phyloP scores from a whole-genome alignment of 2,888 invertebrate species.

The Dynastes maya region DNA sequence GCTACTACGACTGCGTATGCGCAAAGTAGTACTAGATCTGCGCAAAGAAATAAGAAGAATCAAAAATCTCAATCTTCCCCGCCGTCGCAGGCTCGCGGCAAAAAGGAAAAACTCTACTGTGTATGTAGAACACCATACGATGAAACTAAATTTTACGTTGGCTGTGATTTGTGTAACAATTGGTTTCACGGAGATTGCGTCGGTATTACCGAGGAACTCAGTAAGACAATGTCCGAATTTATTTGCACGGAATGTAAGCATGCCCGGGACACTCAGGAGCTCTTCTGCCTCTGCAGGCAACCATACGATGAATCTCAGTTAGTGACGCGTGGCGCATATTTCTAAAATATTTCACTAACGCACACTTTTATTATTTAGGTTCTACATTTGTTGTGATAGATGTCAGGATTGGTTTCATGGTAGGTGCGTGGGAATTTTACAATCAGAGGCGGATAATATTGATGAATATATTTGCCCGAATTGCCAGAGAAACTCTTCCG shows the following conservation, averaged over 20 bases:
- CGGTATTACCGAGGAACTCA: conserved; percentile 92
- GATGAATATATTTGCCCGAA: conserved; percentile 98
- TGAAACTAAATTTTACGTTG: conserved; percentile 97
- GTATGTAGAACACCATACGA: conserved; percentile 96
- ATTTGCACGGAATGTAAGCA: conserved; percentile 90
- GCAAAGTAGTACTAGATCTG: conserved; percentile 57
- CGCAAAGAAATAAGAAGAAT: conserved; percentile 50
- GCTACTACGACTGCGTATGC: conserved; percentile 66
- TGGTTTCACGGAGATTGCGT: conserved; percentile 99
- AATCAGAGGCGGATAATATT: conserved; percentile 94
- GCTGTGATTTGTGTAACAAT: conserved; percentile 97
- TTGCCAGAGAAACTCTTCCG: conserved; percentile 91
- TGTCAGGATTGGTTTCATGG: conserved; percentile 99
- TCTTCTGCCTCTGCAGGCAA: conserved; percentile 96
- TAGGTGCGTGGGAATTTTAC: conserved; percentile 94
- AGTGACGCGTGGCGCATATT: conserved; percentile 66
- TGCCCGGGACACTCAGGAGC: conserved; percentile 90
- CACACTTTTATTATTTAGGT: conserved; percentile 74
- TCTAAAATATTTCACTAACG: neutral
- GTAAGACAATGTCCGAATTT: conserved; percentile 91
- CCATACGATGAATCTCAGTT: conserved; percentile 98
- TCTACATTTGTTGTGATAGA: conserved; percentile 98
- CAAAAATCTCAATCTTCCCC: conserved; percentile 54
- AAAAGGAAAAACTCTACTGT: conserved; percentile 89
- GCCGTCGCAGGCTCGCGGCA: conserved; percentile 53